Conservation (phyloP, 1,140 invertebrate species). For the Odontomachus brunneus region DNA sequence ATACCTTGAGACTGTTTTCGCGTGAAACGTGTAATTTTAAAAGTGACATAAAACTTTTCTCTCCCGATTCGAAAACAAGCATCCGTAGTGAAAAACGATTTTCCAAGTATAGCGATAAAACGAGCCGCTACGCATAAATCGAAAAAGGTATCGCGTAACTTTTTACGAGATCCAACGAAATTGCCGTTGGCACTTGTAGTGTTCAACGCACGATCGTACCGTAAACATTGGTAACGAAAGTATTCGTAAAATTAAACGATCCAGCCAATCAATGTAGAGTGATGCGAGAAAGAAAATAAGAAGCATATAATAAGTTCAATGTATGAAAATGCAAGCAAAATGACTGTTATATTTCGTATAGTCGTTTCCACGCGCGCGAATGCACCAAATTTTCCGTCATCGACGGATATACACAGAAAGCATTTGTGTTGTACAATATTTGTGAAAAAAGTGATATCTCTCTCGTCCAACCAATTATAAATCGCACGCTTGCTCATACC, state of each 20-base stretch:
- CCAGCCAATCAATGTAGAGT: too few species aligned
- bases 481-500: background rate
- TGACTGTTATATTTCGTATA: too few species aligned
- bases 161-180: conserved; percentile 62
- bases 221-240: background rate
- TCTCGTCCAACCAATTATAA: background rate
- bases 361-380: too few species aligned
- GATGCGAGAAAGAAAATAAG: too few species aligned
- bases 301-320: too few species aligned
- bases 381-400: too few species aligned
- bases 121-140: conserved; percentile 26
- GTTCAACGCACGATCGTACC: background rate
- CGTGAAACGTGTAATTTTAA: conserved; percentile 23
- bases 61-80: conserved; percentile 35
- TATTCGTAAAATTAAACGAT: background rate
- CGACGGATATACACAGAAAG: too few species aligned
- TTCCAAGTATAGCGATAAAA: conserved; percentile 33
- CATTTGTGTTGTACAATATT: too few species aligned
- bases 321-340: too few species aligned
- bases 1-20: background rate
- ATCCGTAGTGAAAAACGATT: conserved; percentile 47
- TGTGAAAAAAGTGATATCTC: too few species aligned
- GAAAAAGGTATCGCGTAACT: conserved; percentile 21
- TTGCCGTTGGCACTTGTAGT: conserved; percentile 12
- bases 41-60: conserved; percentile 3